Evolutionary conservation across 2,797 vertebrate genomes (phyloP), one percentile per base, ranked within the genome.

Genomic region (Masticophis lateralis): DNA sequence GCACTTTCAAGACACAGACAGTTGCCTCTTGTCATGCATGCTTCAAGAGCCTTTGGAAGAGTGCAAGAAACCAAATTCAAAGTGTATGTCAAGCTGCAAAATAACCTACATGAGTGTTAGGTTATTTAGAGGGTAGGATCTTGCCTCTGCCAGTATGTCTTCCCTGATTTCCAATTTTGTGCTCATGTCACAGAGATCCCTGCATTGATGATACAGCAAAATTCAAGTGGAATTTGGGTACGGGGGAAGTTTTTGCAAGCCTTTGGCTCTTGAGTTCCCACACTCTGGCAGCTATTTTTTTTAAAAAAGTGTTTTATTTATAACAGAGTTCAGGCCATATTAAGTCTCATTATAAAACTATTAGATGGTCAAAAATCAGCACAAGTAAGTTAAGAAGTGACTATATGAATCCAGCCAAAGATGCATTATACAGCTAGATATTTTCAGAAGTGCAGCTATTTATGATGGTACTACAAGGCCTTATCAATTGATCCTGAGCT

Each of bases 61-160:
- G 22, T 61, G 32, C 86, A 93, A 92, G 94, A 95, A 94, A 86
- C 57, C 66, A 20, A 88, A 88, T 86, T 95, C 86, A 86, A 93
- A 83, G n/a, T 93, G 94, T 92, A 93, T 94, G 91, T 92, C 95
- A 88, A 88, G 93, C 47, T 95, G 61, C 27, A 94, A 94, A 94
- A 89, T 95, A 91, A 55, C 55, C 94, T 27, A 32, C 1, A 86
- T 12, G 74, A 25, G n/a, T 13, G 55, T 79, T 88, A 47, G 14
- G 32, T 57, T 13, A 28, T 86, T 25, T 22, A 32, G 37, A 63
- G 57, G 57, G 47, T 53, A 93, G n/a, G 47, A 86, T 27, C 9
- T 55, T 83, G 32, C 47, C 11, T 91, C 32, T 37, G 63, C 86
- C 27, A 25, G 20, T 53, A 28, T 79, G 63, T 88, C 63, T 93